Evolutionary conservation across 1,140 invertebrate species (phyloP).

Genomic region (Drosophila punjabiensis): DNA sequence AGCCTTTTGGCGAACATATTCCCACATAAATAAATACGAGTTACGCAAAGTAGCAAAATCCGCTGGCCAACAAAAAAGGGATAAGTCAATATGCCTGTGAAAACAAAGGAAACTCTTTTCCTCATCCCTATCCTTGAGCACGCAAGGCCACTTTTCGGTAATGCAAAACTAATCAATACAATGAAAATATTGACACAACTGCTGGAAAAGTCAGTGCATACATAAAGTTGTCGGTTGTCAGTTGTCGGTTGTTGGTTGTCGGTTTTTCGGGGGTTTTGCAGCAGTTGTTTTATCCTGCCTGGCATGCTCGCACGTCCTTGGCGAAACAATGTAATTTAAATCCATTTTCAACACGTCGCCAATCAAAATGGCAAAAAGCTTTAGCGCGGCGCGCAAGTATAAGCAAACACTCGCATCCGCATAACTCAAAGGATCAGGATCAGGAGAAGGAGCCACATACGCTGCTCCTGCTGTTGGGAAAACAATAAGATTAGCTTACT

Average conservation of each 20-base stretch:
- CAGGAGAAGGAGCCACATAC: slow-evolving; percentile 34
- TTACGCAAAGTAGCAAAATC: slow-evolving; percentile 57
- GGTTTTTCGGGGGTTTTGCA: slow-evolving; percentile 26
- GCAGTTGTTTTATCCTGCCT: slow-evolving; percentile 37
- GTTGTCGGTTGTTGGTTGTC: slow-evolving; percentile 23
- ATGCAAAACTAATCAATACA: slow-evolving; percentile 78
- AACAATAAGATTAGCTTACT: slow-evolving; percentile 84
- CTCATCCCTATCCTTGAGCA: too few relatives aligned
- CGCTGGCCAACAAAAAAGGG: slow-evolving; percentile 55
- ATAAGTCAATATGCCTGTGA: slow-evolving; percentile 22
- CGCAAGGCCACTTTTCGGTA: slow-evolving; percentile 49
- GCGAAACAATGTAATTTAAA: slow-evolving; percentile 81
- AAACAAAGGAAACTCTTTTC: slow-evolving; percentile 30
- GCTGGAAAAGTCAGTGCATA: slow-evolving; percentile 69
- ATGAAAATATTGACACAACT: slow-evolving; percentile 73
- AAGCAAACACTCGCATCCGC: slow-evolving; percentile 63
- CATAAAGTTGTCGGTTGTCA: slow-evolving; percentile 60
- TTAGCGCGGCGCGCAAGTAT: slow-evolving; percentile 55
- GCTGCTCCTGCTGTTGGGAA: slow-evolving; percentile 61
- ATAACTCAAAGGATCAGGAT: slow-evolving; percentile 80
- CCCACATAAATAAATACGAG: slow-evolving; percentile 53
- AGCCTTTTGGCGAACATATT: slow-evolving; percentile 62
- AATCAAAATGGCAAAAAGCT: slow-evolving; percentile 82
- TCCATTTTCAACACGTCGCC: slow-evolving; percentile 82
- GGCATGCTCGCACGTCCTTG: slow-evolving; percentile 22